Conservation (phyloP, 2,888 invertebrate genomes). For the Thymelicus acteon region DNA sequence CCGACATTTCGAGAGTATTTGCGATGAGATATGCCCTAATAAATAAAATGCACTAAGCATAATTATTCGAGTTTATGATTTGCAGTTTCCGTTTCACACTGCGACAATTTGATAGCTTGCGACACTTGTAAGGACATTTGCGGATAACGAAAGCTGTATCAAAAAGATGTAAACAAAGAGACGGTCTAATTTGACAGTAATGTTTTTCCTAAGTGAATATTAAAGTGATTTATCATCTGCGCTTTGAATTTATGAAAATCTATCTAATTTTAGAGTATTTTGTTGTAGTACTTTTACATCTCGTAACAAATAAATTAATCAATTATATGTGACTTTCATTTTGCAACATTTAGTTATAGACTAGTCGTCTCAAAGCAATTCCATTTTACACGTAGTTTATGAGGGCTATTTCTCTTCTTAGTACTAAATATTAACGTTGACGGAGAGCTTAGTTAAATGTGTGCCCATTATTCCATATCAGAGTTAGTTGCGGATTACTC, state of each 20-base stretch:
- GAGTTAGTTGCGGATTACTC: slow-evolving; percentile 31
- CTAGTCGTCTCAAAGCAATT: background rate
- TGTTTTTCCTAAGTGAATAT: no score
- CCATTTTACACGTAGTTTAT: slow-evolving; percentile 19
- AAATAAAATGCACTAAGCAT: slow-evolving; percentile 9
- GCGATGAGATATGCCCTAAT: slow-evolving; percentile 13
- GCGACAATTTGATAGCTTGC: background rate
- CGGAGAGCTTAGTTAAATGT: slow-evolving; percentile 26
- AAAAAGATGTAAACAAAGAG: background rate
- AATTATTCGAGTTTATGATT: background rate
- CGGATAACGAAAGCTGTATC: background rate
- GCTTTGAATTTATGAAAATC: no score
- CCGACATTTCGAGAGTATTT: slow-evolving; percentile 24
- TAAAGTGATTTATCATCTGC: no score
- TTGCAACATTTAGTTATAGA: background rate
- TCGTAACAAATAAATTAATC: no score
- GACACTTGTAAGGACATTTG: background rate
- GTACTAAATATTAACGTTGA: slow-evolving; percentile 23
- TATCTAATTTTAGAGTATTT: no score
- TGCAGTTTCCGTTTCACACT: background rate
- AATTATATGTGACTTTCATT: background rate
- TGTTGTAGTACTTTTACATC: no score
- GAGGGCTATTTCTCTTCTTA: slow-evolving; percentile 14
- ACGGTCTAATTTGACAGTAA: background rate
- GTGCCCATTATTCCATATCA: slow-evolving; percentile 30